Evolutionary conservation across 2,797 vertebrate species (phyloP).

Genomic region (Vireo griseus): DNA sequence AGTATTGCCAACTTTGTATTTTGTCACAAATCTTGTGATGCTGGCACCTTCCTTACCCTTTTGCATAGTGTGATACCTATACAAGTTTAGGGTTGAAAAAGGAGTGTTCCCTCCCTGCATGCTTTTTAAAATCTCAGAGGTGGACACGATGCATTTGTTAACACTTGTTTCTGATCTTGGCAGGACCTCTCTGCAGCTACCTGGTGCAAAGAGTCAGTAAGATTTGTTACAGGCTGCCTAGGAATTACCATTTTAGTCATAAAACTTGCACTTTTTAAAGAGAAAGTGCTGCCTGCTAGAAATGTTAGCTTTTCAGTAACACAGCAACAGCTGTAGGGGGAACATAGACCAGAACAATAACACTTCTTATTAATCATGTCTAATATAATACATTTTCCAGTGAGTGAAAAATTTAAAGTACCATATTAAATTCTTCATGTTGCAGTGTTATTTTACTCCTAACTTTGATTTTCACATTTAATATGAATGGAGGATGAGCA

Average conservation of each 20-base stretch:
- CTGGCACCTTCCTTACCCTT: not conserved
- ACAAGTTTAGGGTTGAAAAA: not conserved
- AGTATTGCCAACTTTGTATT: not conserved
- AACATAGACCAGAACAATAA: not conserved
- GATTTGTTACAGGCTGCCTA: not conserved
- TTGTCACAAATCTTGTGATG: not conserved
- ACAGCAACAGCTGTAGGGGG: not conserved
- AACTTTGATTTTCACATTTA: not conserved
- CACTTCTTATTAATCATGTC: not conserved
- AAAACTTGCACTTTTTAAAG: not conserved
- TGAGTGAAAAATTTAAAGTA: not conserved
- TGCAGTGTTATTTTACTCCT: not conserved
- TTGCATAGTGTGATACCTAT: not conserved
- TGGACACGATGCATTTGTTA: fast-evolving
- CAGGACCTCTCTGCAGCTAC: not conserved
- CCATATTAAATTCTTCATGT: not conserved
- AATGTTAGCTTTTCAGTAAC: not conserved
- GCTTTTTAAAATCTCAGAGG: not conserved
- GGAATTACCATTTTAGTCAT: not conserved
- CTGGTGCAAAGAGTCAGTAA: not conserved
- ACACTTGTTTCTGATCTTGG: not conserved
- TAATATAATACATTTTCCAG: not conserved
- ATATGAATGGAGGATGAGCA: not conserved
- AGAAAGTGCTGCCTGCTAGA: not conserved
- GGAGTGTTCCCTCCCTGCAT: not conserved